A percentile compares a stretch with the other conserved stretches of the same genome.
These are phyloP conservation scores for Cebus imitator DNA, from an alignment of 2,113 vertebrate genomes.

Conservation along the genomic window DNA sequence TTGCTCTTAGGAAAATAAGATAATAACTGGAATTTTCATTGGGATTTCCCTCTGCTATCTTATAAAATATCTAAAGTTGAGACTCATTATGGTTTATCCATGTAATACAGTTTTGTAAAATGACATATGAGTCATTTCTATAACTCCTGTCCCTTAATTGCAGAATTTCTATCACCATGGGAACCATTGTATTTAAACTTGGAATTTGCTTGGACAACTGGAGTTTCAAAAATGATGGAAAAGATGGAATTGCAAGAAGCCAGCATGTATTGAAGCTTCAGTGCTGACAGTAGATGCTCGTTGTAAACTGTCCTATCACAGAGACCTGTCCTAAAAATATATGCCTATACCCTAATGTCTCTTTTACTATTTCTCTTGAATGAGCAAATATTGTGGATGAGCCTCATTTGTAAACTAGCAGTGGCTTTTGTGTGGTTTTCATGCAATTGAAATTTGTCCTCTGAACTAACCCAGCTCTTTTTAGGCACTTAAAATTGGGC, in stretches of 20 bases:
- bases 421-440: not conserved
- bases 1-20: not conserved
- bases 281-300: not conserved
- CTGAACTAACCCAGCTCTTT: conserved; percentile 22
- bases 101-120: conserved; percentile 44
- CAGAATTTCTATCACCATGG: conserved; percentile 56
- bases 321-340: not conserved
- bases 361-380: not conserved
- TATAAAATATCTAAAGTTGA: not conserved
- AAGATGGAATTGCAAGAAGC: not conserved
- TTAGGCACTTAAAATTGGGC: conserved; percentile 12
- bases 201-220: conserved; percentile 38
- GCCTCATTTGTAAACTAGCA: not conserved
- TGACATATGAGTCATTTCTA: conserved; percentile 56
- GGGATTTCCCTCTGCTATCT: not conserved
- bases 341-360: not conserved
- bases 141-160: conserved; percentile 40
- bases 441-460: not conserved
- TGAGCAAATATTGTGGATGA: not conserved
- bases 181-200: conserved; percentile 62
- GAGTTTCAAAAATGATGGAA: conserved; percentile 33
- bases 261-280: not conserved
- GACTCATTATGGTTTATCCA: not conserved
- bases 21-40: not conserved
- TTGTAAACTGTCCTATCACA: not conserved